Conservation (phyloP, 2,113 vertebrate species). For the Paraplagusia blochii region DNA sequence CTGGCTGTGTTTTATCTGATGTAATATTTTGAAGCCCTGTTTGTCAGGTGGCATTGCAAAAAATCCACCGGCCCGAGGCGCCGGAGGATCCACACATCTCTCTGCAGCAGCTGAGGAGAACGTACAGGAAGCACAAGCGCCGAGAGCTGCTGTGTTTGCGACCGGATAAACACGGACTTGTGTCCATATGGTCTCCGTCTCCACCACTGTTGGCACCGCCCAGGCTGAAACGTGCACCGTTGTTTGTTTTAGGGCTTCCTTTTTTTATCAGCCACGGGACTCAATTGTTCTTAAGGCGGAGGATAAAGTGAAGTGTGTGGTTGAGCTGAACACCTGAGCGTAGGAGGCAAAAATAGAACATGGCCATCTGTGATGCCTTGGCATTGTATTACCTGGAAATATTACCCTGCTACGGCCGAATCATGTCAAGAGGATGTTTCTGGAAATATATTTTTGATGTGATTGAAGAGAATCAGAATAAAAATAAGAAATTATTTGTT, state of each 20-base stretch:
- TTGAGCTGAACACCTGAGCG: conserved; percentile 57
- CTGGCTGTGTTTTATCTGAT: conserved; percentile 48
- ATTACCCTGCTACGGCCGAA: conserved; percentile 16
- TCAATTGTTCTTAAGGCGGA: conserved; percentile 1
- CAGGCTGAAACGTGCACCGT: neutral
- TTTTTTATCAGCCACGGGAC: neutral
- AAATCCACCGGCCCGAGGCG: conserved; percentile 26
- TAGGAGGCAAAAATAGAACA: conserved; percentile 50
- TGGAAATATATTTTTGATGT: neutral
- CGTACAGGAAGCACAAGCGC: conserved; percentile 36
- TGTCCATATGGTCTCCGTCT: conserved; percentile 8
- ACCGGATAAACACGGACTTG: neutral
- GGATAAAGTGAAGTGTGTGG: conserved; percentile 36
- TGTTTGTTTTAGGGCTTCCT: neutral
- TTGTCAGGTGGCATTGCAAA: conserved; percentile 22
- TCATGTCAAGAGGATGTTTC: conserved; percentile 20
- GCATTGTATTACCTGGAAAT: conserved; percentile 29
- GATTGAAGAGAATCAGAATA: too few species aligned
- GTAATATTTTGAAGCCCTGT: conserved; percentile 39
- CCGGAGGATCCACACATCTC: conserved; percentile 25
- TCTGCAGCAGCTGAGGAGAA: conserved; percentile 22
- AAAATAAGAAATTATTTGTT: conserved; percentile 29
- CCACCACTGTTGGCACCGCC: conserved; percentile 2
- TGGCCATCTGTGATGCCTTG: conserved; percentile 4
- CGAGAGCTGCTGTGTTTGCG: neutral